A percentile compares a stretch with the other conserved stretches of the same genome.
phyloP scores from a whole-genome alignment of 2,888 invertebrate species.

The Cantharis nigra region DNA sequence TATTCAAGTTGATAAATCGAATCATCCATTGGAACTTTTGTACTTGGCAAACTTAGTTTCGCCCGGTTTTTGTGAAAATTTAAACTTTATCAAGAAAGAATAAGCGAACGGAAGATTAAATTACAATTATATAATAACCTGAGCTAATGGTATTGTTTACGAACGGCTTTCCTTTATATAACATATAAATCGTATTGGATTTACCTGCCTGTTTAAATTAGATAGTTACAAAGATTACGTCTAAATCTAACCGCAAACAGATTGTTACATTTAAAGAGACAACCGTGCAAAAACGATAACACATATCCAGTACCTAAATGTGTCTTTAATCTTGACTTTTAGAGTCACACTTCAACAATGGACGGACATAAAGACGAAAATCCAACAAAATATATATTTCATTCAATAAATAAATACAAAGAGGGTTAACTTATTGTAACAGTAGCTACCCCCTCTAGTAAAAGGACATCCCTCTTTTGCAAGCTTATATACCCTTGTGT shows the following conservation, averaged over 20 bases:
- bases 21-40: neutral
- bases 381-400: constrained; percentile 50
- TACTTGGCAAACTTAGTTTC: neutral
- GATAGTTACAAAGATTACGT: constrained; percentile 34
- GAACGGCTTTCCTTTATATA: neutral
- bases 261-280: constrained; percentile 46
- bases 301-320: constrained; percentile 33
- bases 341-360: constrained; percentile 32
- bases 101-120: neutral
- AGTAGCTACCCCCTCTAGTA: constrained; percentile 52
- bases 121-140: neutral
- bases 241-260: constrained; percentile 50
- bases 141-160: neutral
- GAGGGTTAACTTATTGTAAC: constrained; percentile 54
- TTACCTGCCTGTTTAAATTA: constrained; percentile 22
- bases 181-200: neutral
- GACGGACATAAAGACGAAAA: constrained; percentile 42
- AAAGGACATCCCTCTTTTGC: constrained; percentile 49
- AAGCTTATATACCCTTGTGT: constrained; percentile 49
- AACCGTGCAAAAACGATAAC: constrained; percentile 54
- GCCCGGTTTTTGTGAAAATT: neutral
- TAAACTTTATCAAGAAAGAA: neutral
- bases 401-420: constrained; percentile 52
- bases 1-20: neutral
- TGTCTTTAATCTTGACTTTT: constrained; percentile 42